phyloP scores from a whole-genome alignment of 1,140 invertebrate species.

The Penaeus vannamei region DNA sequence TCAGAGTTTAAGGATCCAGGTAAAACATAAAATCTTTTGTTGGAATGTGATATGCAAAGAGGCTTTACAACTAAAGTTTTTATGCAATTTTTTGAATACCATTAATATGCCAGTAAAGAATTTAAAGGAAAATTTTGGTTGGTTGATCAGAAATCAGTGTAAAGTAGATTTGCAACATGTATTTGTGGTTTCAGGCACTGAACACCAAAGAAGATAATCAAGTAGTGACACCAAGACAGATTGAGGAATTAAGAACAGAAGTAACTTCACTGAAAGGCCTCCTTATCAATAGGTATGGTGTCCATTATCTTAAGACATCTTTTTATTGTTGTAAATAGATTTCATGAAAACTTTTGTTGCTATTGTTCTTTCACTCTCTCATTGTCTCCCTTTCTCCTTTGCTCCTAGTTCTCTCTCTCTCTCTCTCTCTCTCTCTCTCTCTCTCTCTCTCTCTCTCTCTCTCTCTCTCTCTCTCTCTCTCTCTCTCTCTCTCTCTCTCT shows the following conservation, averaged over 20 bases:
- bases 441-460: too few relatives aligned
- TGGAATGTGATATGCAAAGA: neutral
- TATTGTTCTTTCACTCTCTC: too few relatives aligned
- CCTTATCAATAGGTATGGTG: slow-evolving; percentile 46
- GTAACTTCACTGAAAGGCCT: slow-evolving; percentile 49
- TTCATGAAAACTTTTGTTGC: too few relatives aligned
- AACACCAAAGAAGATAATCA: slow-evolving; percentile 28
- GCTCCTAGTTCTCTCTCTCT: too few relatives aligned
- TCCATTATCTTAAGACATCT: too few relatives aligned
- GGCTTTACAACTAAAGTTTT: too few relatives aligned
- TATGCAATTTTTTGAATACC: neutral
- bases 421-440: too few relatives aligned
- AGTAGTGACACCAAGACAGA: slow-evolving; percentile 19
- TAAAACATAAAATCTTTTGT: neutral
- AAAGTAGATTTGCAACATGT: neutral
- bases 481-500: too few relatives aligned
- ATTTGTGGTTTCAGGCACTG: slow-evolving; percentile 28
- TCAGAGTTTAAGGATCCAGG: slow-evolving; percentile 52
- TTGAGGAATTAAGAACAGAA: slow-evolving; percentile 40
- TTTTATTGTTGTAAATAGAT: too few relatives aligned
- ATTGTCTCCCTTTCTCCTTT: too few relatives aligned
- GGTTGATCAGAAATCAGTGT: neutral
- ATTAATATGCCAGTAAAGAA: neutral
- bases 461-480: too few relatives aligned
- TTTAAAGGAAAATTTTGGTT: neutral